These are phyloP conservation scores for Micromys minutus DNA, from an alignment of 2,113 vertebrate genomes.

Conservation along the genomic window DNA sequence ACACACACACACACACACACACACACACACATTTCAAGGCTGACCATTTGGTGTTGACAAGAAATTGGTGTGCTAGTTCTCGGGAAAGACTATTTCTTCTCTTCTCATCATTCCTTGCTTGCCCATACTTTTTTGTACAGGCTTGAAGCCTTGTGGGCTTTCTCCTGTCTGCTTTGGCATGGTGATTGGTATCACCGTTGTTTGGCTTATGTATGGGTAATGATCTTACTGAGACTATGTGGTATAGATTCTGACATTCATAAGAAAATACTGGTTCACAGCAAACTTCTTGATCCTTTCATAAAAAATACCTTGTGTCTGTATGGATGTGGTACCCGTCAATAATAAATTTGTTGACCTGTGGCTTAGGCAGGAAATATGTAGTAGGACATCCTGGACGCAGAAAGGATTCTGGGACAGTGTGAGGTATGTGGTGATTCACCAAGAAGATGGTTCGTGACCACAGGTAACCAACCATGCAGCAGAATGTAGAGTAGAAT, in stretches of 20 bases:
- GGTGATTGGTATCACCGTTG: not conserved
- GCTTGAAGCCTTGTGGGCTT: not conserved
- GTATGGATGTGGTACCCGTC: too few species aligned
- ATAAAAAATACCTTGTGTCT: too few species aligned
- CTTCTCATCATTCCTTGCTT: not conserved
- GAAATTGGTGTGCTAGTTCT: not conserved
- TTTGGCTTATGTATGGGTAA: not conserved
- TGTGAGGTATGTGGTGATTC: too few species aligned
- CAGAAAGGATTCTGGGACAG: too few species aligned
- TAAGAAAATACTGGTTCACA: not conserved
- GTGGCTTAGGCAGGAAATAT: too few species aligned
- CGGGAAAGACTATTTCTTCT: not conserved
- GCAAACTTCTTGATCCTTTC: not conserved
- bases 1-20: not conserved
- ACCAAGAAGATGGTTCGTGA: too few species aligned
- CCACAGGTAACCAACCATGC: too few species aligned
- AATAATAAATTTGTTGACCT: too few species aligned
- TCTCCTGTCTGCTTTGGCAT: too few species aligned
- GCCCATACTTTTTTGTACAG: not conserved
- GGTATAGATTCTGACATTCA: not conserved
- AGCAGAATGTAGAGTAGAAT: too few species aligned
- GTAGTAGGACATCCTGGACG: too few species aligned
- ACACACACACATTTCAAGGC: not conserved
- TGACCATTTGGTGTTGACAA: not conserved
- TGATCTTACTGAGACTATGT: not conserved